Evolutionary conservation across 2,797 vertebrate genomes (phyloP), one percentile per base, ranked within the genome.

Genomic region (Dipus sagitta): DNA sequence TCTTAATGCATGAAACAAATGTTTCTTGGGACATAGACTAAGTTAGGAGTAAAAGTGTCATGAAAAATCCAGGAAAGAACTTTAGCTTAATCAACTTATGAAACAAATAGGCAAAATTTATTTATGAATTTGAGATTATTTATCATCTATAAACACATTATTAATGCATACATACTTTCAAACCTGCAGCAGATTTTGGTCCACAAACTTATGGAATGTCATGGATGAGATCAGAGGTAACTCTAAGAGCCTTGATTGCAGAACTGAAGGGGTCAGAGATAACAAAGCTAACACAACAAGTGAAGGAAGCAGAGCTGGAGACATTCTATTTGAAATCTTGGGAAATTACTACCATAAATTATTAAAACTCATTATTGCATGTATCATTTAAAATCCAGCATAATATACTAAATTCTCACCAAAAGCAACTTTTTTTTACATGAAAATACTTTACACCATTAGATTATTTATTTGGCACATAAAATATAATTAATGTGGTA

Each of bases 341-440:
- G 38, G 12, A 86, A 54, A 14, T 5, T 1, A 34, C 2, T 52
- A 24, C 62, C 28, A 38, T 64, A 81, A 92, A 5, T 80, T 58
- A 84, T 64, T 86, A 83, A 83, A 86, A 74, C 30, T 72, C 74
- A n/a, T 30, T 34, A 71, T 67, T 11, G 84, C 87, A 91, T 94
- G 13, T 13, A 64, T n/a, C 52, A 71, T 60, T 68, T 12, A 23
- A 77, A 91, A 85, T 74, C 30, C 18, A 85, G 9, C 3, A 70
- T 62, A 86, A 60, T 15, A 52, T 30, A 52, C 2, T 92, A 92
- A 74, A 6, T 88, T 2, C 26, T 80, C n/a, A 76, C 2, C 6
- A 67, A 93, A 93, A 24, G 23, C 12, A 76, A 42, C 30, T n/a
- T n/a, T 83, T 64, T 75, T 87, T 81, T 10, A 78, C 20, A 14